Evolutionary conservation across 2,113 vertebrate species (phyloP).

Genomic region (Mormyrus iriodes): DNA sequence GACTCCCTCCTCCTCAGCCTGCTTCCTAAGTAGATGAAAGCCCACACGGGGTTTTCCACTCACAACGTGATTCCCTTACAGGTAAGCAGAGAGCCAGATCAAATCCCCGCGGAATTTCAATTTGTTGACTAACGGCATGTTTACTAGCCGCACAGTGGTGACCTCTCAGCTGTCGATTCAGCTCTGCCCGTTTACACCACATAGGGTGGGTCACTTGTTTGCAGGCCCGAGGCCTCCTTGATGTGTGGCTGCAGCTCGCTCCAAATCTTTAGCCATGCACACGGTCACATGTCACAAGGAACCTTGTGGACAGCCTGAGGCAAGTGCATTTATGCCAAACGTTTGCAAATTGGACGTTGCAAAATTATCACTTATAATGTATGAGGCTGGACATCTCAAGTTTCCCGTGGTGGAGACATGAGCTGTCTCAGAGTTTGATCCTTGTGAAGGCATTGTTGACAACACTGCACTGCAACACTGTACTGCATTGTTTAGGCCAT

Average conservation of each 20-base stretch:
- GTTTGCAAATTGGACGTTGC: not conserved
- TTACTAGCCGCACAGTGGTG: not conserved
- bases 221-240: not conserved
- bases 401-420: not conserved
- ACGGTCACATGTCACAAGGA: not conserved
- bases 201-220: not conserved
- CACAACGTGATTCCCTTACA: not conserved
- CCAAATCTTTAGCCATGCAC: not conserved
- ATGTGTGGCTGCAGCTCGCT: not conserved
- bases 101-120: not conserved
- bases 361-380: not conserved
- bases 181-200: not conserved
- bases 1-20: not conserved
- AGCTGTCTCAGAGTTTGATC: not conserved
- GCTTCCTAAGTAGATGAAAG: not conserved
- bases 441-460: not conserved
- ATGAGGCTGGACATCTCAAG: not conserved
- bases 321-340: not conserved
- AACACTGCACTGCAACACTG: not conserved
- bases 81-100: not conserved
- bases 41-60: not conserved
- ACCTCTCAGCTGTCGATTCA: not conserved
- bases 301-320: not conserved
- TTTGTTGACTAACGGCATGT: not conserved
- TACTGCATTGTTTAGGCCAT: not conserved